Percentiles rank a stretch among this genome's conserved stretches.
phyloP scores from a whole-genome alignment of 2,888 invertebrate genomes.

The Hybos culiciformis region DNA sequence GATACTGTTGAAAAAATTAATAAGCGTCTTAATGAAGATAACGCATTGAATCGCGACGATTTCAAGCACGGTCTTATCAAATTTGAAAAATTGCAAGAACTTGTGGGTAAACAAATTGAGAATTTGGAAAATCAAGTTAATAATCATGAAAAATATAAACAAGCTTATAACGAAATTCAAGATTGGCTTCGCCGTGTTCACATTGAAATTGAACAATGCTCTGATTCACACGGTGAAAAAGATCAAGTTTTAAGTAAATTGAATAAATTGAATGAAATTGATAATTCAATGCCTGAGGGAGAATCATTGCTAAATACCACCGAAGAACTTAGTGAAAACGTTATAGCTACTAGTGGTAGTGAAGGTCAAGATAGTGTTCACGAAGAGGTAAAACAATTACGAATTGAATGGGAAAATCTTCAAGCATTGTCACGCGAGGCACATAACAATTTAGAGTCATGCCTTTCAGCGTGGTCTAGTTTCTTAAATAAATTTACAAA shows the following conservation, averaged over 20 bases:
- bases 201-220: conserved; percentile 69
- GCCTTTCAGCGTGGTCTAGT: conserved; percentile 67
- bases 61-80: conserved; percentile 57
- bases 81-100: conserved; percentile 54
- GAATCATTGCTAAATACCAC: conserved; percentile 60
- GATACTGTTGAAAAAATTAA: conserved; percentile 67
- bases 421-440: conserved; percentile 64
- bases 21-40: conserved; percentile 55
- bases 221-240: conserved; percentile 79
- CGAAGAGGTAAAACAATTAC: conserved; percentile 68
- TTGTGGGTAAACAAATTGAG: conserved; percentile 52
- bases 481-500: conserved; percentile 58
- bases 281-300: conserved; percentile 53
- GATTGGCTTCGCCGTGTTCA: conserved; percentile 75
- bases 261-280: conserved; percentile 56
- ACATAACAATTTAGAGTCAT: conserved; percentile 57
- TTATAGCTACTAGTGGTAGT: conserved; percentile 61
- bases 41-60: conserved; percentile 48
- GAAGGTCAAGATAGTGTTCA: conserved; percentile 72
- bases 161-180: conserved; percentile 63
- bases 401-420: conserved; percentile 68
- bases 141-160: conserved; percentile 77
- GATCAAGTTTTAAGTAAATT: conserved; percentile 63
- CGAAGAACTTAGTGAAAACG: conserved; percentile 57
- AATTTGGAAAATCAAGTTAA: conserved; percentile 70